A percentile compares a stretch with the other conserved stretches of the same genome.
These are phyloP conservation scores for Halocynthia roretzi DNA, from an alignment of 23 tunicate genomes.

Conservation along the genomic window DNA sequence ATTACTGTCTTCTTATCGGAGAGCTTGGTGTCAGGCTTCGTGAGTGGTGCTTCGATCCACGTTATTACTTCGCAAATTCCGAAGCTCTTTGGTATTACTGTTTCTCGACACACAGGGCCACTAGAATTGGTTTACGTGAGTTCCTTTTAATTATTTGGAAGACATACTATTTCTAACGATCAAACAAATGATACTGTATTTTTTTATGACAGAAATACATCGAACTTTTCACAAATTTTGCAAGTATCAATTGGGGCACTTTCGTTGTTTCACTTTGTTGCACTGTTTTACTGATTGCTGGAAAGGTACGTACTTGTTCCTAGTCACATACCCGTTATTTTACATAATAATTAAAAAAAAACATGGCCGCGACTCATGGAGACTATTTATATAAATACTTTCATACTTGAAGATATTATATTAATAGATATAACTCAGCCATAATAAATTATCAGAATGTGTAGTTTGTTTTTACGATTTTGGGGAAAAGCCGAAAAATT, in stretches of 20 bases:
- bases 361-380: too few species aligned
- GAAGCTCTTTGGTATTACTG: conserved; percentile 7
- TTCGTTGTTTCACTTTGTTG: conserved; percentile 38
- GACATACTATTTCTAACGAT: too few species aligned
- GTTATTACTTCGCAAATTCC: conserved; percentile 22
- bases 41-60: conserved; percentile 20
- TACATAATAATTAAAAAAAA: too few species aligned
- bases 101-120: conserved; percentile 50
- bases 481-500: too few species aligned
- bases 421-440: too few species aligned
- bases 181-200: neutral
- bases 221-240: conserved; percentile 33
- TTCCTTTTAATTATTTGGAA: neutral
- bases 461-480: too few species aligned
- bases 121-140: conserved; percentile 50
- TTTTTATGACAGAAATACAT: conserved; percentile 43
- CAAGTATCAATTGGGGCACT: conserved; percentile 39
- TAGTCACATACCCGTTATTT: too few species aligned
- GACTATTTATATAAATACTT: too few species aligned
- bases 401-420: too few species aligned
- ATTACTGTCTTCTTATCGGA: conserved; percentile 10
- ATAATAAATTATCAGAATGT: too few species aligned
- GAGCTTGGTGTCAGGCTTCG: conserved; percentile 14
- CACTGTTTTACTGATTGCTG: conserved; percentile 46
- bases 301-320: conserved; percentile 40